Percentiles rank a stretch among this genome's conserved stretches.
Conservation (phyloP, 2,113 vertebrate species). For the Cryptomyrus ogoouensis region DNA sequence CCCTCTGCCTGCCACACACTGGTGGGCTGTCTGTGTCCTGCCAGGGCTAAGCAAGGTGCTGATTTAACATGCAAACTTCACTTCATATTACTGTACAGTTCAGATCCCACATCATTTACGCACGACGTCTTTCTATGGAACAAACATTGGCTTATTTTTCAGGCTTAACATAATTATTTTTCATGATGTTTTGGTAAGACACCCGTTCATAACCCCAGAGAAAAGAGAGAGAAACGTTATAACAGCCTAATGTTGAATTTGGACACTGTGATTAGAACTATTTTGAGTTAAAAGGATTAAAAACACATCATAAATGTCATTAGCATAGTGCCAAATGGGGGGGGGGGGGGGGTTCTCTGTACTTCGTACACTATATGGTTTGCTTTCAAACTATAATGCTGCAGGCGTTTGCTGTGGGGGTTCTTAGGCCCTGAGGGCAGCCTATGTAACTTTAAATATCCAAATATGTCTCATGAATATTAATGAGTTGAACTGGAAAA, state of each 20-base stretch:
- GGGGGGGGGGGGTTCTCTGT: not conserved
- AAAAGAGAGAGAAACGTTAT: not conserved
- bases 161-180: not conserved
- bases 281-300: not conserved
- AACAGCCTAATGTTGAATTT: not conserved
- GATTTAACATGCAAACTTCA: not conserved
- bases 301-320: not conserved
- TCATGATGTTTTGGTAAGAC: not conserved
- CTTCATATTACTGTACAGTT: not conserved
- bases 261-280: not conserved
- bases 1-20: not conserved
- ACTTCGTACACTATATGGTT: not conserved
- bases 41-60: not conserved
- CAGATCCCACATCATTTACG: not conserved
- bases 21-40: not conserved
- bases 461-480: conserved; percentile 1
- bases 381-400: not conserved
- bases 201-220: not conserved
- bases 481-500: not conserved
- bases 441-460: not conserved
- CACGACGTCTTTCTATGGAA: not conserved
- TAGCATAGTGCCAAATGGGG: not conserved
- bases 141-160: not conserved
- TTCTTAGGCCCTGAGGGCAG: not conserved
- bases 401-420: not conserved